Evolutionary conservation across 2,888 invertebrate species (phyloP), one percentile per base, ranked within the genome.

Genomic region (Embidobia sp.): DNA sequence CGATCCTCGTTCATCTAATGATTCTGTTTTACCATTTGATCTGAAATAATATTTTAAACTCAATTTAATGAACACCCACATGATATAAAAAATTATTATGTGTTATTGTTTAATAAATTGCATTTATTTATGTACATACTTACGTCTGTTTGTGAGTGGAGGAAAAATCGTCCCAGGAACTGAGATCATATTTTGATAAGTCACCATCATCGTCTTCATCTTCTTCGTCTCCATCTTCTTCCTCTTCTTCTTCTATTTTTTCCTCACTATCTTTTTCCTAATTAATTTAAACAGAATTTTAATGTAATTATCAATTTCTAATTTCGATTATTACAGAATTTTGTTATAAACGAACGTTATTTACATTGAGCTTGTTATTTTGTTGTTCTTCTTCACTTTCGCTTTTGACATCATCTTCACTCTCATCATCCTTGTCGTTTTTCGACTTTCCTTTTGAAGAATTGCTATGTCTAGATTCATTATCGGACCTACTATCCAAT

Each of bases 161-260:
- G 37, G 84, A 85, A 77, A 88, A 85, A 76, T 90, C 90, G 53
- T 91, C 91, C 91, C 91, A 92, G 84, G 91, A 92, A 70, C 91
- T 91, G 72, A 92, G 89, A 87, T 92, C 92, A 79, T 92, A 92
- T 81, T 92, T 92, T 6, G 92, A 92, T 78, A 92, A 87, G 87
- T 92, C 92, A 10, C 90, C 91, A 82, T 91, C 91, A 40, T 91
- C 91, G 37, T 91, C 91, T 7, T 91, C 91, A 4, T 91, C 91
- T 0, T 91, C 91, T 3, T 91, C 91, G 0, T 91, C 91, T 0
- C 91, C 91, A 1, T 90, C 91, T 0, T 90, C 90, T 6, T 64
- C 73, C 15, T 35, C 66, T 13, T 53, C 37, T 11, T 53, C 49
- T 22, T 88, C 89, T 10, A 18, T 15, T 13, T 16, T n/a, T 27